Conservation (phyloP, 2,888 invertebrate species). For the Epistrophe eligans region DNA sequence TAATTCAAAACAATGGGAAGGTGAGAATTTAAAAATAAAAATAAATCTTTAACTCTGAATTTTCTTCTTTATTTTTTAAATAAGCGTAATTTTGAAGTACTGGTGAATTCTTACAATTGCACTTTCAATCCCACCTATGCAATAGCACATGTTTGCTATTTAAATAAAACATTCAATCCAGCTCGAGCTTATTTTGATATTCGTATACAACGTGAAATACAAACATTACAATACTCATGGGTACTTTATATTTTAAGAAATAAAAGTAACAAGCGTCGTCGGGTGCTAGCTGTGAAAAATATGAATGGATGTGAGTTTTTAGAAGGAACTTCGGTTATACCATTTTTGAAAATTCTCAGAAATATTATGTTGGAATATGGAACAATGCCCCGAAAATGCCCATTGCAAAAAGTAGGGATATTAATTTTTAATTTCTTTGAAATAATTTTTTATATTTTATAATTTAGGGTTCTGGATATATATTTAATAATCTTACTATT, state of each 20-base stretch:
- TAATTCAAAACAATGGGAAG: neutral
- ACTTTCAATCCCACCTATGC: neutral
- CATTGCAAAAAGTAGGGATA: conserved; percentile 19
- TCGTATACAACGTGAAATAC: neutral
- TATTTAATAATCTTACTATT: neutral
- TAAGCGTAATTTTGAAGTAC: neutral
- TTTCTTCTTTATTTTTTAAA: neutral
- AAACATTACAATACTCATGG: neutral
- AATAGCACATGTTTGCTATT: neutral
- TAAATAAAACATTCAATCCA: neutral
- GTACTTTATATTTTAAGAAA: neutral
- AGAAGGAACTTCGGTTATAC: neutral
- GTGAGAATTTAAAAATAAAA: neutral
- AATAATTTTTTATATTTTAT: neutral
- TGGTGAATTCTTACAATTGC: neutral
- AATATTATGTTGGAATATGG: neutral
- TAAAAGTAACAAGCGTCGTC: neutral
- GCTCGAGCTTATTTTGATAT: conserved; percentile 3
- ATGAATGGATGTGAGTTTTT: conserved; percentile 24
- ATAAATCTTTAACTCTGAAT: neutral
- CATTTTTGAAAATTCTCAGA: conserved; percentile 5
- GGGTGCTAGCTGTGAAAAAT: neutral
- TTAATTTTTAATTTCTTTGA: neutral
- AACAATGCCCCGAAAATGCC: conserved; percentile 26
- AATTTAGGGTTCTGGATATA: neutral